These are phyloP conservation scores for Platynereis dumerilii DNA, from an alignment of 2,888 invertebrate genomes.

Conservation along the genomic window DNA sequence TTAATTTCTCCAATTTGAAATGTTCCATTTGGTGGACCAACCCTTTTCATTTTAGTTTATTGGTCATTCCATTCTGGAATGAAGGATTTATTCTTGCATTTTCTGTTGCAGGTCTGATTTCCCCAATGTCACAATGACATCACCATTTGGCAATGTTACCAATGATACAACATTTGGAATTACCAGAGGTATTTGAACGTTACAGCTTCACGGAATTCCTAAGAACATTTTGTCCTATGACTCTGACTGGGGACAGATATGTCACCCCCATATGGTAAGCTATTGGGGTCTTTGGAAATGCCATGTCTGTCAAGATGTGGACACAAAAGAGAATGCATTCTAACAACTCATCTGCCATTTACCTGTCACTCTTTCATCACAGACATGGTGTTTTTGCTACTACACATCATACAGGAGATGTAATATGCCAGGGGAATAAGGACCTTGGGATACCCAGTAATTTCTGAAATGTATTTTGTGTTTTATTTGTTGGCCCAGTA, in stretches of 20 bases:
- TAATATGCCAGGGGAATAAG: conserved; percentile 56
- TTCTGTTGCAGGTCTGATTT: no score
- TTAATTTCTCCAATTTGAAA: no score
- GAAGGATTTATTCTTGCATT: no score
- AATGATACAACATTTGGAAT: not conserved
- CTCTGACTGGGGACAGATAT: conserved; percentile 50
- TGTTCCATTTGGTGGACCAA: no score
- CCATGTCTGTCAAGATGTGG: conserved; percentile 58
- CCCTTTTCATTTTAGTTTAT: no score
- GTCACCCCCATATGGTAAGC: conserved; percentile 59
- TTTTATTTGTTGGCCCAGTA: conserved; percentile 55
- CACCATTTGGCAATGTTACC: no score
- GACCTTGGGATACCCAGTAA: conserved; percentile 44
- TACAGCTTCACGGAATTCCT: conserved; percentile 3
- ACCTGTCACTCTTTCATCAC: conserved; percentile 59
- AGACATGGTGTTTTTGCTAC: conserved; percentile 50
- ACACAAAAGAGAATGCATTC: conserved; percentile 50
- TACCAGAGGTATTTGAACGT: not conserved
- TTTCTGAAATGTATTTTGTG: conserved; percentile 56
- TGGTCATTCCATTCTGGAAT: no score
- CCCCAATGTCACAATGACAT: no score
- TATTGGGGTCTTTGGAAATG: conserved; percentile 57
- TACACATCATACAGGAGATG: conserved; percentile 56
- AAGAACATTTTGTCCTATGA: conserved; percentile 43
- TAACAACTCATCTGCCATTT: conserved; percentile 61